phyloP scores from a whole-genome alignment of 35 echinoderm and acorn worm species.

The Amphiura filiformis region DNA sequence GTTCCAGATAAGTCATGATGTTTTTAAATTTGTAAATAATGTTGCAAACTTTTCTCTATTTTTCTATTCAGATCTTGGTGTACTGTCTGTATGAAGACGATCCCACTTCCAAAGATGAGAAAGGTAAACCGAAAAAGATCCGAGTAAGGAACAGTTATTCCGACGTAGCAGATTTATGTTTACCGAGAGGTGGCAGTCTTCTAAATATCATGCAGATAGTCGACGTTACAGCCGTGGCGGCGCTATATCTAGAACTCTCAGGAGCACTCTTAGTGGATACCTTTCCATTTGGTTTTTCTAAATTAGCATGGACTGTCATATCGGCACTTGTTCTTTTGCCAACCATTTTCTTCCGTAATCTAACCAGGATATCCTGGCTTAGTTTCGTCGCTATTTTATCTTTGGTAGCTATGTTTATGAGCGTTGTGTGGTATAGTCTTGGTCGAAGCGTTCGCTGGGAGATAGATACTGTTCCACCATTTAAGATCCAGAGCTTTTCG shows the following conservation, averaged over 20 bases:
- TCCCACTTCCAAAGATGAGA: not conserved
- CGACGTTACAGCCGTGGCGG: slow-evolving; percentile 90
- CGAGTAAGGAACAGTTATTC: slow-evolving; percentile 81
- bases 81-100: slow-evolving; percentile 78
- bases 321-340: slow-evolving; percentile 67
- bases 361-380: slow-evolving; percentile 93
- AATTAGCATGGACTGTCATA: slow-evolving; percentile 77
- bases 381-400: slow-evolving; percentile 82
- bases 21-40: too few relatives aligned
- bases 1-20: too few relatives aligned
- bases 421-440: slow-evolving; percentile 92
- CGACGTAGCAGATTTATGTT: slow-evolving; percentile 82
- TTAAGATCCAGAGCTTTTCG: slow-evolving; percentile 59
- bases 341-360: slow-evolving; percentile 82
- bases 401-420: slow-evolving; percentile 75
- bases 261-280: slow-evolving; percentile 90
- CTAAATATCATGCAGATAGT: slow-evolving; percentile 92
- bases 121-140: not conserved
- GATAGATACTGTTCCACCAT: slow-evolving; percentile 50
- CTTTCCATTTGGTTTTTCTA: slow-evolving; percentile 57
- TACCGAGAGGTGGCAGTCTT: slow-evolving; percentile 57
- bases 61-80: slow-evolving; percentile 72
- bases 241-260: slow-evolving; percentile 86
- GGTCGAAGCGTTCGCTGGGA: slow-evolving; percentile 78
- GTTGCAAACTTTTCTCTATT: slow-evolving; percentile 6